Evolutionary conservation across 1,140 invertebrate species (phyloP).

Genomic region (Euura lappo): DNA sequence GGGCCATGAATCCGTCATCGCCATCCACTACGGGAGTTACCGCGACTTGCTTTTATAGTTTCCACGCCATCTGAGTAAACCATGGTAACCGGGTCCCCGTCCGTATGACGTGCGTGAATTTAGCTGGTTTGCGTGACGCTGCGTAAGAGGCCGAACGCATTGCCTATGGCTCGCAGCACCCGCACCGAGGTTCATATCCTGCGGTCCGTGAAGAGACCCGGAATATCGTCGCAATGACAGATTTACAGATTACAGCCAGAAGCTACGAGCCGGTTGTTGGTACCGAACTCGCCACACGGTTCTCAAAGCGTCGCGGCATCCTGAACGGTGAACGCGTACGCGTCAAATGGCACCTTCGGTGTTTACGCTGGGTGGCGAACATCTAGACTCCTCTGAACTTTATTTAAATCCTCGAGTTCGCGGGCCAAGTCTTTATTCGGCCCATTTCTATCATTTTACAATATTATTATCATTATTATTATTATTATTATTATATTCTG

Average conservation of each 20-base stretch:
- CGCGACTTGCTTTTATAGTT: slow-evolving; percentile 11
- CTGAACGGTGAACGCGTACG: slow-evolving; percentile 24
- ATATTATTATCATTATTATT: too few relatives aligned
- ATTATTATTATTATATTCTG: too few relatives aligned
- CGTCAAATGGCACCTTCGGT: slow-evolving; percentile 56
- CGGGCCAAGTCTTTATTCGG: background rate
- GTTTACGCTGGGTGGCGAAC: slow-evolving; percentile 49
- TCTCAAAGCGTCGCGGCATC: slow-evolving; percentile 39
- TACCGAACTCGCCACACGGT: slow-evolving; percentile 38
- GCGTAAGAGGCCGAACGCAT: slow-evolving; percentile 17
- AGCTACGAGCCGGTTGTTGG: slow-evolving; percentile 16
- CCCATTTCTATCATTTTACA: background rate
- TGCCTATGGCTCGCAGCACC: slow-evolving; percentile 28
- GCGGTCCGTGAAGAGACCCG: slow-evolving; percentile 30
- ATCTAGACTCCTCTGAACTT: slow-evolving; percentile 27
- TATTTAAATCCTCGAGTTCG: slow-evolving; percentile 16
- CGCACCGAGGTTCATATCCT: slow-evolving; percentile 36
- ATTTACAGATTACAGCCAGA: slow-evolving; percentile 58
- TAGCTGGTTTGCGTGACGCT: background rate
- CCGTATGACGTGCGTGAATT: background rate
- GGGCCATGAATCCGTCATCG: slow-evolving; percentile 54
- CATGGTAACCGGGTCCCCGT: background rate
- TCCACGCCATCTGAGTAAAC: slow-evolving; percentile 15
- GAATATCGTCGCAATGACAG: slow-evolving; percentile 56
- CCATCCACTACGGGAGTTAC: slow-evolving; percentile 10